A percentile compares a stretch with the other conserved stretches of the same genome.
phyloP scores from a whole-genome alignment of 2,888 invertebrate genomes.

The Orthosia gracilis region DNA sequence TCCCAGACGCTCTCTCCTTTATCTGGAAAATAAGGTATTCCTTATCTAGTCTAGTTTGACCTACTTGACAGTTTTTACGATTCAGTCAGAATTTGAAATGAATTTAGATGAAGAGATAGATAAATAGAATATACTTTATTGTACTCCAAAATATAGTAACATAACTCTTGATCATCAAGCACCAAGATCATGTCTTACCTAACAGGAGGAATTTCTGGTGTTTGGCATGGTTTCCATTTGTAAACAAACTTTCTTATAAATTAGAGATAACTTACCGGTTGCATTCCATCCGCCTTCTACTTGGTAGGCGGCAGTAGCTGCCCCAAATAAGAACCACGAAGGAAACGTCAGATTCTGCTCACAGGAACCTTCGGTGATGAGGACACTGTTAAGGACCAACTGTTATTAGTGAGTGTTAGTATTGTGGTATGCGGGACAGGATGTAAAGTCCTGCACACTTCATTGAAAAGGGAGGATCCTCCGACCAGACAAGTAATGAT shows the following conservation, averaged over 20 bases:
- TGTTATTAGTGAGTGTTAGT: background rate
- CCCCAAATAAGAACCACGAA: conserved; percentile 52
- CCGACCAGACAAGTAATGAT: too few relatives aligned
- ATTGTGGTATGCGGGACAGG: too few relatives aligned
- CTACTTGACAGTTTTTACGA: background rate
- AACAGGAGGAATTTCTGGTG: background rate
- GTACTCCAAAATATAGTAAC: too few relatives aligned
- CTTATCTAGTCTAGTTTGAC: too few relatives aligned
- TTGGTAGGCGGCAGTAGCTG: conserved; percentile 51
- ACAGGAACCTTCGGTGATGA: background rate
- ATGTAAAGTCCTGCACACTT: too few relatives aligned
- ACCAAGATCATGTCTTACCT: background rate
- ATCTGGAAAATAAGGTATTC: conserved; percentile 79
- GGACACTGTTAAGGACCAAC: conserved; percentile 8
- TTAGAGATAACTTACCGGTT: conserved; percentile 30
- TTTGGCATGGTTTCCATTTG: background rate
- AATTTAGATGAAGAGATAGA: background rate
- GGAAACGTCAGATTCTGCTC: conserved; percentile 49
- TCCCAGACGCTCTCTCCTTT: conserved; percentile 91
- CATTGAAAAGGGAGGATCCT: too few relatives aligned
- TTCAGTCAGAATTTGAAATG: background rate
- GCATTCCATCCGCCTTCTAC: conserved; percentile 57
- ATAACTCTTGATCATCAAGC: too few relatives aligned
- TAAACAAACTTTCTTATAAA: background rate
- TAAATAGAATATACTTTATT: too few relatives aligned